Evolutionary conservation across 2,888 invertebrate species (phyloP), one percentile per base, ranked within the genome.

Genomic region (Lagria hirta): DNA sequence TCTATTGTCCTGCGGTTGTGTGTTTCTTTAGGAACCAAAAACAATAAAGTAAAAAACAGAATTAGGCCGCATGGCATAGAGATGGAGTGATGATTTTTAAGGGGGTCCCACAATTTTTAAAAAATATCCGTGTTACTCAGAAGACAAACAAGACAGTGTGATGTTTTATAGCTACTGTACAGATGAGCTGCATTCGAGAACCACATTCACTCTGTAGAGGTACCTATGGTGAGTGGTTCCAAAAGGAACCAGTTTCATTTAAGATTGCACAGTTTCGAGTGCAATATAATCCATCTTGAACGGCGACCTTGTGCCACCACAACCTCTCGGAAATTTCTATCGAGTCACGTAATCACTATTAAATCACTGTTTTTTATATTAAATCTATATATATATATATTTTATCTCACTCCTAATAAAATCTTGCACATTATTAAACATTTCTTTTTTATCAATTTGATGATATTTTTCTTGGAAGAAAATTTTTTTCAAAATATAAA

Each of bases 201-300:
- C 56, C 57, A 63, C 66, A 65, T 65, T 64, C 66, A 66, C 60
- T 65, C 65, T 60, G 57, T 58, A 66, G 68, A 70, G 70, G 70
- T 70, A 70, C 70, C 69, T 66, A 68, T 66, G 68, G 69, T 68
- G 66, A 58, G 60, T 57, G 66, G 65, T 67, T 67, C 64, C 63
- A 60, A 63, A 63, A 59, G 59, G 65, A 66, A 68, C 67, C 67
- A 48, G 51, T 52, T n/a, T n/a, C n/a, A n/a, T n/a, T 52, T 53
- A 55, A 54, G 54, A 66, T 65, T 64, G 65, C 65, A 65, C 66
- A 57, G 49, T 51, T 49, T 54, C 47, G 58, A 56, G 63, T 64
- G 65, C 65, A 63, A 62, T 56, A 42, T 45, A 27, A 27, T 37
- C 32, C 42, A 43, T 38, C 27, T 33, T 28, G 28, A 43, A 32